Evolutionary conservation across 2,888 invertebrate genomes (phyloP), one percentile per base, ranked within the genome.

Genomic region (Carcina quercana): DNA sequence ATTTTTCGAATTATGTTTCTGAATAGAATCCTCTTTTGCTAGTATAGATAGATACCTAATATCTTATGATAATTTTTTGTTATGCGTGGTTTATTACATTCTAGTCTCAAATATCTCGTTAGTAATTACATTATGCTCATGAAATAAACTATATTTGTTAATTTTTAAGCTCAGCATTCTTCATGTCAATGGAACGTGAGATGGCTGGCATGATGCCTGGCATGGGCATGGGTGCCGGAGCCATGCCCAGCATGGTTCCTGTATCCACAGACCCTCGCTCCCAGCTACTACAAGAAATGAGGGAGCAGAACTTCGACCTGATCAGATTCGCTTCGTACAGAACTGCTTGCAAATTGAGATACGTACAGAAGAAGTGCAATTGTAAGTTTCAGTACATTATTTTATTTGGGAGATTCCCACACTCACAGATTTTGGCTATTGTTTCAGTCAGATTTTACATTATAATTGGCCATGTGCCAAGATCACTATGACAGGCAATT

Each of bases 251-350:
- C 3, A 11, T 6, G 11, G n/a, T n/a, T n/a, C n/a, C n/a, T n/a
- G n/a, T n/a, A n/a, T 47, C 72, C 25, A 57, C 82, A 21, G 91
- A 91, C 75, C 90, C 91, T 48, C 87, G 93, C 38, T 87, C 94
- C 37, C 91, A 91, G 55, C 86, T 95, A 35, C 79, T 93, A 43
- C 94, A 94, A 65, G 95, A 95, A 75, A 90, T 95, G 89, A 88
- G 94, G 45, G 89, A 93, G 50, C 95, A 96, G 72, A 95, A 96
- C 74, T 98, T 95, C 68, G 98, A 98, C 78, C 90, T 94, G 42
- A 98, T 98, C 60, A 88, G 98, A 55, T 98, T 99, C 79, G 96
- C 98, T 26, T 97, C 98, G 1, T 99, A 99, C 76, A 89, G 98
- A 45, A 98, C 98, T 3, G 98, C 98, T 5, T 97, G 96, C 65